Evolutionary conservation across 2,797 vertebrate species (phyloP).

Genomic region (Lates japonicus): DNA sequence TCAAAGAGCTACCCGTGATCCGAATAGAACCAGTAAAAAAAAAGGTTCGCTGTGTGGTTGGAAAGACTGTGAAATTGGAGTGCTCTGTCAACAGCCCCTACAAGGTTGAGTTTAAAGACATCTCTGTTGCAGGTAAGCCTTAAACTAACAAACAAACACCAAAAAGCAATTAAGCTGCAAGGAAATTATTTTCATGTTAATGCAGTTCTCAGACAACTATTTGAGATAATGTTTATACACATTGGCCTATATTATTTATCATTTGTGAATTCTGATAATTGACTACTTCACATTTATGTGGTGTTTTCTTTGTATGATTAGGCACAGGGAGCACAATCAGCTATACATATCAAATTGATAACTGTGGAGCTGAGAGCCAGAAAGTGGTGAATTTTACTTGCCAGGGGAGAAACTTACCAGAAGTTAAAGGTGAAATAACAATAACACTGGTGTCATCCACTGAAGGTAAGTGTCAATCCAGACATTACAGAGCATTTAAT

Average conservation of each 20-base stretch:
- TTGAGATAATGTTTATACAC: not conserved
- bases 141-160: not conserved
- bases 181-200: not conserved
- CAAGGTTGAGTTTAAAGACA: not conserved
- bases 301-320: not conserved
- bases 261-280: not conserved
- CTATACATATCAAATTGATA: fast-evolving
- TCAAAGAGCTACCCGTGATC: slow-evolving; percentile 40
- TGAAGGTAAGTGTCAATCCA: slow-evolving; percentile 18
- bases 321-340: fast-evolving
- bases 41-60: fast-evolving
- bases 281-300: not conserved
- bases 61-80: fast-evolving
- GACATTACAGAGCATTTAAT: not conserved
- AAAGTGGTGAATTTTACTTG: slow-evolving; percentile 34
- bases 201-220: not conserved
- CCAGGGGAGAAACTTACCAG: fast-evolving
- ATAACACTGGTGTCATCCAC: slow-evolving; percentile 7
- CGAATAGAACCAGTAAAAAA: not conserved
- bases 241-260: not conserved
- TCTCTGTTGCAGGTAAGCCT: slow-evolving; percentile 3
- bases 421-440: not conserved
- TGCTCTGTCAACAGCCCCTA: slow-evolving; percentile 61
- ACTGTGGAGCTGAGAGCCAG: not conserved
- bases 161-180: not conserved